A percentile compares a stretch with the other conserved stretches of the same genome.
Evolutionary conservation across 2,888 invertebrate species (phyloP).

Genomic region (Tigriopus californicus): DNA sequence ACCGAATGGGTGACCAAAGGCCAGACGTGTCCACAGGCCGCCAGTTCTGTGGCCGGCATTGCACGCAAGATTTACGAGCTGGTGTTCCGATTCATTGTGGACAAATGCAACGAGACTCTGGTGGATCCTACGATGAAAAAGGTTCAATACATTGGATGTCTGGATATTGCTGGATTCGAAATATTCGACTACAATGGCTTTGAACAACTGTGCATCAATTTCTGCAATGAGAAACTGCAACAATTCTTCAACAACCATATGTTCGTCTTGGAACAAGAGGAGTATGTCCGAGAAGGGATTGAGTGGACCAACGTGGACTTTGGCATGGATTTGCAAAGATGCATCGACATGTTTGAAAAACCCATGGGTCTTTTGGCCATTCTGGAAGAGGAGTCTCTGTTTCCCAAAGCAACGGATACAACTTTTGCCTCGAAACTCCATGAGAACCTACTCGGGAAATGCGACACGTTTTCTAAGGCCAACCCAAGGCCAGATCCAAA

Average conservation of each 20-base stretch:
- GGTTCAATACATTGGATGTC: slow-evolving; percentile 37
- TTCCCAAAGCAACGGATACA: slow-evolving; percentile 97
- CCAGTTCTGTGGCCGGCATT: slow-evolving; percentile 84
- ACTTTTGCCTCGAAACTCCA: slow-evolving; percentile 97
- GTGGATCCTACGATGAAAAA: slow-evolving; percentile 78
- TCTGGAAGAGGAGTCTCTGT: slow-evolving; percentile 99
- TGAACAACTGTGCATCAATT: slow-evolving; percentile 96
- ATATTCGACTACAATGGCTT: slow-evolving; percentile 71
- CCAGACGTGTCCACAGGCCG: slow-evolving; percentile 59
- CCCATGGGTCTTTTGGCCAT: slow-evolving; percentile 99
- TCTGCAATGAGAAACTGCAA: slow-evolving; percentile 92
- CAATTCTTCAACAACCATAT: slow-evolving; percentile 98
- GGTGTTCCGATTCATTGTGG: slow-evolving; percentile 93
- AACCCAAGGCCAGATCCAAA: slow-evolving; percentile 85
- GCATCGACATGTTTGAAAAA: slow-evolving; percentile 91
- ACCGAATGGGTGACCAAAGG: slow-evolving; percentile 98
- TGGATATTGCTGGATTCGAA: slow-evolving; percentile 41
- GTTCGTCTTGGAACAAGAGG: slow-evolving; percentile 94
- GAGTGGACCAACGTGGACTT: slow-evolving; percentile 39
- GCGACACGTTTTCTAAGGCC: slow-evolving; percentile 87
- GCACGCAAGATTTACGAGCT: slow-evolving; percentile 92
- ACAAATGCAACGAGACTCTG: slow-evolving; percentile 97
- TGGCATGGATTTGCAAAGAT: slow-evolving; percentile 47
- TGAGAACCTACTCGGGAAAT: slow-evolving; percentile 98
- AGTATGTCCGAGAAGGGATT: slow-evolving; percentile 50